Evolutionary conservation across 2,888 invertebrate species (phyloP), one percentile per base, ranked within the genome.

Genomic region (Baccha elongata): DNA sequence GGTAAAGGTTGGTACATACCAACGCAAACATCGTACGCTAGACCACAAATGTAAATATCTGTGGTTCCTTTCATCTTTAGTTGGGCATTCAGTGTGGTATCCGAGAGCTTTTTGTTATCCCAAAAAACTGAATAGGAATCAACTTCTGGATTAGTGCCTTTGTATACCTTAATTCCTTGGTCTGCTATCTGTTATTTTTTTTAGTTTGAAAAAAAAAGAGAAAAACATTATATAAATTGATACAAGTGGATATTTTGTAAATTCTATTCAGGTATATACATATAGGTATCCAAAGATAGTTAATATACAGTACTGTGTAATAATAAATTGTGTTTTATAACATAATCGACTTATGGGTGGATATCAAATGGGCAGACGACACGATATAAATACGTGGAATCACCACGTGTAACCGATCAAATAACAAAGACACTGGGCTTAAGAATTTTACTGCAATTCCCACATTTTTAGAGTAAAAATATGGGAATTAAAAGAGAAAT

Each of bases 51-150:
- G 90, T 97, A 98, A 86, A 99, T 96, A 89, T 98, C 98, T 3
- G 97, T 97, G 58, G 97, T 95, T 71, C 94, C 94, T 87, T 95
- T 94, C 90, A 94, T 91, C 76, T 95, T 94, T 73, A 99, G 92
- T 88, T 97, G 95, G 7, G 94, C 93, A 88, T 95, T 94, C 48
- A 99, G 92, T 10, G 95, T 94, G 4, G 98, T 98, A 89, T 97
- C 95, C 1, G 96, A 95, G 79, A 96, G 91, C 91, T 97, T 97
- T 91, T 96, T 96, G 91, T 99, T 99, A 91, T 99, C 99, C 96
- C 97, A 98, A 92, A 99, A 99, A 50, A 98, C 99, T 0, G 98
- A 98, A 91, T 99, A 99, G 1, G 98, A 98, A 91, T 99, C 99
- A 71, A 99, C 96, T 86, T 98, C 97, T 0, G 98, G 95, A 91